Evolutionary conservation across 2,113 vertebrate genomes (phyloP).

Genomic region (Psettodes erumei): DNA sequence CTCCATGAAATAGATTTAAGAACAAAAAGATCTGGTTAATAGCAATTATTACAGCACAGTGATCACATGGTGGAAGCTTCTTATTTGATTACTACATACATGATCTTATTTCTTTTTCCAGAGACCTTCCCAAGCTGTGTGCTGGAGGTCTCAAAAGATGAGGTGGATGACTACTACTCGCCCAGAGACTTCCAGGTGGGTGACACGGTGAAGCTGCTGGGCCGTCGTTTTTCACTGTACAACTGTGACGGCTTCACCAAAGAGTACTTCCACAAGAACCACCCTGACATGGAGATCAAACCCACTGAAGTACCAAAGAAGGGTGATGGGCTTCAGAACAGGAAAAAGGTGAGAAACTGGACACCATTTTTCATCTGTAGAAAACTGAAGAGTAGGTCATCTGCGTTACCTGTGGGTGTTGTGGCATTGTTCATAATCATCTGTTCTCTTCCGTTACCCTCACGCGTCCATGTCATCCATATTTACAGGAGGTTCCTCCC

Average conservation of each 20-base stretch:
- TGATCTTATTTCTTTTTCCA: conserved; percentile 61
- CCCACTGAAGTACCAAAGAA: conserved; percentile 75
- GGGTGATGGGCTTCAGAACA: not conserved
- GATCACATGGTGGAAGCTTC: not conserved
- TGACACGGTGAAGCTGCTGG: conserved; percentile 84
- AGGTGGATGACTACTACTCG: conserved; percentile 91
- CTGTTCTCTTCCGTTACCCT: not conserved
- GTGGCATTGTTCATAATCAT: not conserved
- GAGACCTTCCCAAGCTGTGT: conserved; percentile 90
- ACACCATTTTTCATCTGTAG: not conserved
- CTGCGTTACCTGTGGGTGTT: not conserved
- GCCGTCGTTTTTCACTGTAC: conserved; percentile 89
- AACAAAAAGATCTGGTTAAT: not conserved
- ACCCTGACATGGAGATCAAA: conserved; percentile 84
- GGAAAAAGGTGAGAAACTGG: conserved; percentile 60
- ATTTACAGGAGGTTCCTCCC: conserved; percentile 87
- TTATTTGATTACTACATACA: not conserved
- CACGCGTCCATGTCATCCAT: not conserved
- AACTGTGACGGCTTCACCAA: conserved; percentile 92
- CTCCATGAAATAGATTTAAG: not conserved
- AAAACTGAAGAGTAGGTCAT: not conserved
- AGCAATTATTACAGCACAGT: not conserved
- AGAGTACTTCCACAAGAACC: conserved; percentile 86
- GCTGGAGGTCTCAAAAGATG: conserved; percentile 88
- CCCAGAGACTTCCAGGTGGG: conserved; percentile 91